Evolutionary conservation across 2,888 invertebrate species (phyloP).

Genomic region (Dryadula phaetusa): DNA sequence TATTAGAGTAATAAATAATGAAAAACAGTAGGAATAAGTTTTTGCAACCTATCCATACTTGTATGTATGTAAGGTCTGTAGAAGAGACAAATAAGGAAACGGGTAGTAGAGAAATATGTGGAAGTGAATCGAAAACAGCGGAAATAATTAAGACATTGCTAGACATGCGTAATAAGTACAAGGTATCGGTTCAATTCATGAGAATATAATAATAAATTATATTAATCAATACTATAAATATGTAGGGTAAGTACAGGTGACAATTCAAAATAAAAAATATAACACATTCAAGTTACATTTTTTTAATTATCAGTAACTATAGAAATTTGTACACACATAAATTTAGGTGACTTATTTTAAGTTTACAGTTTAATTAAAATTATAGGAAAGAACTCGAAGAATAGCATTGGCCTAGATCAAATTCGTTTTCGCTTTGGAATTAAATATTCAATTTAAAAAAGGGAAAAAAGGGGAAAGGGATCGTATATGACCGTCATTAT

Average conservation of each 20-base stretch:
- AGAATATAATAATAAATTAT: not conserved
- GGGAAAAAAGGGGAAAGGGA: too few relatives aligned
- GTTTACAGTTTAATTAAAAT: too few relatives aligned
- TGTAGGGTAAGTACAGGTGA: not conserved
- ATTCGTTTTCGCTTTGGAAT: too few relatives aligned
- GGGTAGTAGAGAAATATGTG: constrained; percentile 29
- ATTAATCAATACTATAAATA: not conserved
- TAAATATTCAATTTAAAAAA: too few relatives aligned
- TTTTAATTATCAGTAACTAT: too few relatives aligned
- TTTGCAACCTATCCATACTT: not conserved
- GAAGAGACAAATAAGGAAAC: constrained; percentile 31
- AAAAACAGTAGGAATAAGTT: constrained; percentile 1
- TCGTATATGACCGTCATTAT: too few relatives aligned
- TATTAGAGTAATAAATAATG: constrained; percentile 29
- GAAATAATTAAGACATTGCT: constrained; percentile 33
- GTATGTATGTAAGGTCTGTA: not conserved
- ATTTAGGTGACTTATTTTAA: too few relatives aligned
- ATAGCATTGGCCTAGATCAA: too few relatives aligned
- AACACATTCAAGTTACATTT: too few relatives aligned
- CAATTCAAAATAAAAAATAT: too few relatives aligned
- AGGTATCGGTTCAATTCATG: not conserved
- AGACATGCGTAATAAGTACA: not conserved
- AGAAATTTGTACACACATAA: too few relatives aligned
- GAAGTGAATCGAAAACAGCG: constrained; percentile 38
- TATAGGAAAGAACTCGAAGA: too few relatives aligned